phyloP scores from a whole-genome alignment of 2,888 invertebrate genomes.

The Kryphioiulus occultus region DNA sequence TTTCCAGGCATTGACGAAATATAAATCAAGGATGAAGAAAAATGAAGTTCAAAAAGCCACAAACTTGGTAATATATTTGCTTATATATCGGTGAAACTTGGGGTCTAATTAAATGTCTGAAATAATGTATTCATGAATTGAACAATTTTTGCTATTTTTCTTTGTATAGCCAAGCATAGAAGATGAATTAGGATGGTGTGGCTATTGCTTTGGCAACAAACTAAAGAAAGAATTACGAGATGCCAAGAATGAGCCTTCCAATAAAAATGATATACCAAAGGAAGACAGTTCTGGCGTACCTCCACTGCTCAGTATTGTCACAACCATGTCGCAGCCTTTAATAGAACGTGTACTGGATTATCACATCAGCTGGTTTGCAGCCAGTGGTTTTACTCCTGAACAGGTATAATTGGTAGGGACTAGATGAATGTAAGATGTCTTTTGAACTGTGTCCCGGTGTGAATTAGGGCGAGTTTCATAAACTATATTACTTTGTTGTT shows the following conservation, averaged over 20 bases:
- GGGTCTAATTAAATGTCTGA: too few relatives aligned
- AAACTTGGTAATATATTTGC: conserved; percentile 53
- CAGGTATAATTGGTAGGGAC: conserved; percentile 59
- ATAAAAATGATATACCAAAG: conserved; percentile 52
- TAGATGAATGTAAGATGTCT: too few relatives aligned
- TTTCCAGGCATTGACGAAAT: conserved; percentile 38
- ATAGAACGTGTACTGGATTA: conserved; percentile 66
- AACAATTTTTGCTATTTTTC: conserved; percentile 54
- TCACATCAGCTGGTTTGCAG: conserved; percentile 65
- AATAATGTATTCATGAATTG: conserved; percentile 51
- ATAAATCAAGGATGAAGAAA: conserved; percentile 51
- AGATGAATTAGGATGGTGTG: conserved; percentile 65
- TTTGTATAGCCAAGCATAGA: conserved; percentile 62
- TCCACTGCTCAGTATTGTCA: conserved; percentile 63
- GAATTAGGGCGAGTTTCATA: conserved; percentile 24
- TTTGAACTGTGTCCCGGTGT: too few relatives aligned
- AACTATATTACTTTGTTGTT: neutral
- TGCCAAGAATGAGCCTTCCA: conserved; percentile 50
- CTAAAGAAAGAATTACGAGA: conserved; percentile 46
- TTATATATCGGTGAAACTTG: conserved; percentile 54
- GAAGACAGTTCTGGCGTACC: conserved; percentile 57
- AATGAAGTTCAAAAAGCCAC: conserved; percentile 56
- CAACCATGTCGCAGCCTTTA: conserved; percentile 64
- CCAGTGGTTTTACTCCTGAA: conserved; percentile 63
- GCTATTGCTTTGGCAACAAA: conserved; percentile 63